Base-by-base conservation (phyloP, 2,113 vertebrate genomes). In the Crotalus horridus region DNA sequence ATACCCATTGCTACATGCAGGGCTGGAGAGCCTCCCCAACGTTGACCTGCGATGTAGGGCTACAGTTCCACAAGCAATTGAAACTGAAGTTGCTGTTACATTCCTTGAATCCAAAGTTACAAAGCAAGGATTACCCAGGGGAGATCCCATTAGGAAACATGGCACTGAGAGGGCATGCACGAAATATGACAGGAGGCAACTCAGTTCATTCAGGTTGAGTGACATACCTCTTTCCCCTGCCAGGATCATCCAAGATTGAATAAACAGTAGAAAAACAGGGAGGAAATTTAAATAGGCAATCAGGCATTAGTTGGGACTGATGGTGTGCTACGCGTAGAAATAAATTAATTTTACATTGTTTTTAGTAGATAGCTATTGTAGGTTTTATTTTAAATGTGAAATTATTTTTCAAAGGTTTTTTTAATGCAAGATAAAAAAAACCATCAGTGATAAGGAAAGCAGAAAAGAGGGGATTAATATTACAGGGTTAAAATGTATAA, bases 151-250 rank as follows among this genome's bases (percentile, higher is more conserved):
- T 95, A 97, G 97, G 96, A 98, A 97, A 98, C 97, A 98, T 96
- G 97, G 97, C 98, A 98, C 97, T 96, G 97, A 97, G 96, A 97
- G 97, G 97, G 97, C 98, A 99, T 99, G 99, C 99, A 99, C 98
- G 97, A 95, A 98, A 97, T 98, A 98, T 97, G 98, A 97, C 95
- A 97, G 97, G 97, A 97, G 95, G 97, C 97, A 97, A 98, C 98
- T 97, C 96, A 95, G 97, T 95, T 98, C 96, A 97, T 98, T 98
- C 96, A 95, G 95, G 95, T 96, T 98, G 96, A 95, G 96, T 98
- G 98, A 99, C 99, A 98, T 99, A 99, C 99, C 99, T 99, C 99
- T 99, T 98, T 99, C 96, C 99, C 99, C 99, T 99, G 98, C 97
- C 97, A 98, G 97, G 98, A 98, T 98, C 98, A 98, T 99, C 98